Base-by-base conservation (phyloP, 1,140 invertebrate genomes). In the Aphelinus certus region DNA sequence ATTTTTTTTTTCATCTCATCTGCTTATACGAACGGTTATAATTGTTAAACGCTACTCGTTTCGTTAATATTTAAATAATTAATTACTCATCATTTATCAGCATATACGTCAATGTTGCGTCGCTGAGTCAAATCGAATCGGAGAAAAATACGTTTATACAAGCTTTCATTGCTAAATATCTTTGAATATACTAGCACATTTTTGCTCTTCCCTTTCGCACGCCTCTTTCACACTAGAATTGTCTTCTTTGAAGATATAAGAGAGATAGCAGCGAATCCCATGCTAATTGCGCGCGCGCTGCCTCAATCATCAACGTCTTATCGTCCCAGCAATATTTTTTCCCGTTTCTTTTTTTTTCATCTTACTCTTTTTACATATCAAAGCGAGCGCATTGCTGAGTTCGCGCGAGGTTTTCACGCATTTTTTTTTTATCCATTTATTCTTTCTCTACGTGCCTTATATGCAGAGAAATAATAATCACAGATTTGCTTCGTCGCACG, bases 381-480 rank as follows among this genome's bases (percentile, higher is more conserved):
- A 81, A 78, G 70, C 74, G 81, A 82, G 80, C 76, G 75, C 57
- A 26, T 26, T 75, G 71, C 75, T 75, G 76, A 73, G 81, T 73
- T 82, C 81, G 79, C 77, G 73, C 81, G 81, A 82, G 79, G 79
- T 80, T 81, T 81, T 78, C 49, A 63, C 68, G 47, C 48, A 68
- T 68, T 67, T 55, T 47, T 55, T 47, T 73, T 61, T 71, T 56
- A 56, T 48, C 60, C 7, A 46, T 7, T 62, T 62, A 45, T 57
- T 72, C 42, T 66, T 58, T 64, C 43, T 64, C 62, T 72, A 65
- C 53, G 9, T 47, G 57, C n/a, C n/a, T 56, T 57, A 49, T 45
- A 77, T 76, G 80, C 75, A 79, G 58, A 76, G 75, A 80, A 81
- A 83, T 81, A 78, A 82, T 78, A 81, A 83, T 83, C 80, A 82